Percentiles rank a stretch among this genome's conserved stretches.
Conservation (phyloP, 1,140 invertebrate species). For the Ladona fulva region DNA sequence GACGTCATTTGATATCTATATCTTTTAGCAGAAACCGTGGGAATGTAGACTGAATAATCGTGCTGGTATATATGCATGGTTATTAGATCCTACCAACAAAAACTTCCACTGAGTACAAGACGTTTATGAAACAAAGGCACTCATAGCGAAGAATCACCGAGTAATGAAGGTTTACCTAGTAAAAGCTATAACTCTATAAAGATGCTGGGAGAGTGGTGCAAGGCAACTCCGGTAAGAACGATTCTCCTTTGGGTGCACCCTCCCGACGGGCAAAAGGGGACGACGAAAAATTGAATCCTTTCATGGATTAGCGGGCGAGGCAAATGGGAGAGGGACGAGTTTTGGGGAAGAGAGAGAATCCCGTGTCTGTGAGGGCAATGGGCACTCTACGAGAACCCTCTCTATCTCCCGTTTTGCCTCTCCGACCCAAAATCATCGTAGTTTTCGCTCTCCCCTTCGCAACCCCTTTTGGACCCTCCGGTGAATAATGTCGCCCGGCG, state of each 20-base stretch:
- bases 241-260: background rate
- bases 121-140: no score
- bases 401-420: background rate
- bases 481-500: background rate
- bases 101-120: no score
- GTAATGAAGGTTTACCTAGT: no score
- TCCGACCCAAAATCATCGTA: background rate
- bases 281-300: background rate
- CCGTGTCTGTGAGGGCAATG: background rate
- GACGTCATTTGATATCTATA: no score
- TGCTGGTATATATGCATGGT: no score
- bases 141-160: no score
- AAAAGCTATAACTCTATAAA: no score
- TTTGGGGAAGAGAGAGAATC: background rate
- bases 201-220: no score
- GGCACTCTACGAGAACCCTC: background rate
- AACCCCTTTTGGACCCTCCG: background rate
- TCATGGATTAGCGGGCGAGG: background rate
- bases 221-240: no score
- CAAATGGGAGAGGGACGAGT: background rate
- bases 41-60: no score
- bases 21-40: no score
- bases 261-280: background rate
- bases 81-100: no score
- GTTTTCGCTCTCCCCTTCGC: background rate